Evolutionary conservation across 64 coral and sea anemone genomes (phyloP).

Genomic region (Astreopora myriophthalma): DNA sequence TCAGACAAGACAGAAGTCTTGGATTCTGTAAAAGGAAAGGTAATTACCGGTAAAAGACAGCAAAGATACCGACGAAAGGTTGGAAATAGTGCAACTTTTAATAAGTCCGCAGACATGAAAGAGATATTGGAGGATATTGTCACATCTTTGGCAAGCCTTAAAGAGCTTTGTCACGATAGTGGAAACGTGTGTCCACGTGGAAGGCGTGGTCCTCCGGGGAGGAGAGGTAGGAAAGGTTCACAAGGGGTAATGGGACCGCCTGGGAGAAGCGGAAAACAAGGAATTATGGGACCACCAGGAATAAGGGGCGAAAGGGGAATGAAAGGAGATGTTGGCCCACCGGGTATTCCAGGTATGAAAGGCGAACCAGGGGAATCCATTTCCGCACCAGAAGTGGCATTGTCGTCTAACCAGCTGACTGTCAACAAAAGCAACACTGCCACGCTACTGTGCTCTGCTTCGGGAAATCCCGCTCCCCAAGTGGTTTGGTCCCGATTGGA

Average conservation of each 20-base stretch:
- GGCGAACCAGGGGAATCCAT: slow-evolving; percentile 19
- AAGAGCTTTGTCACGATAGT: not conserved
- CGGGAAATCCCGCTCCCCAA: not conserved
- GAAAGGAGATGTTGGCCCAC: slow-evolving; percentile 13
- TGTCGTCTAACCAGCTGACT: not conserved
- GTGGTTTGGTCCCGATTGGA: not conserved
- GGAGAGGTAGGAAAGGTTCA: not conserved
- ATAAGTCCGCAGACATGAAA: not conserved
- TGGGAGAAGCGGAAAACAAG: slow-evolving; percentile 17
- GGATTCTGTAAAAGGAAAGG: not conserved
- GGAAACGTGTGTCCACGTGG: not conserved
- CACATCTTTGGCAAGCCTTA: not conserved
- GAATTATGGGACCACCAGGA: slow-evolving; percentile 38
- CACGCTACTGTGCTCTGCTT: not conserved
- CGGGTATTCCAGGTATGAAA: slow-evolving; percentile 25
- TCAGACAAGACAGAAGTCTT: too few relatives aligned
- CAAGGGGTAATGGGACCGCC: not conserved
- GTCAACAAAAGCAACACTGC: not conserved
- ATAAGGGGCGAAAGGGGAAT: slow-evolving; percentile 18
- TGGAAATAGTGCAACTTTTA: not conserved
- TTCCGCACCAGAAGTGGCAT: not conserved
- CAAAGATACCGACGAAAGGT: not conserved
- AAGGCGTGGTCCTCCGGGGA: not conserved
- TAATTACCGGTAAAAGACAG: not conserved
- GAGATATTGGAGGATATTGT: not conserved